These are phyloP conservation scores for Boleophthalmus pectinirostris DNA, from an alignment of 2,113 vertebrate species.

Conservation along the genomic window DNA sequence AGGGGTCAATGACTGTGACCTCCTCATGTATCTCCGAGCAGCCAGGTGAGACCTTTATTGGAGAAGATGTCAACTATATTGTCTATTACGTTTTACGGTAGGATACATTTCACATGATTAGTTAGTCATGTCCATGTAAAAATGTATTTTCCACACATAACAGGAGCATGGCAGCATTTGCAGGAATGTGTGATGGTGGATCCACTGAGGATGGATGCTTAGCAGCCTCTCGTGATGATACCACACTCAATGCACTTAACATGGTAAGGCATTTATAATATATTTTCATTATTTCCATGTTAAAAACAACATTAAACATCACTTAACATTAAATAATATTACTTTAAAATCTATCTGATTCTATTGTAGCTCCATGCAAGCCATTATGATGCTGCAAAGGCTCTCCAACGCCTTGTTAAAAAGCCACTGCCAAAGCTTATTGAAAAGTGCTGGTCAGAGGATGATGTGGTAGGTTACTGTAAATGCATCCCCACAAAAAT, in stretches of 20 bases:
- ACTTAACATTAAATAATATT: no score
- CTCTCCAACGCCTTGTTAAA: slow-evolving; percentile 97
- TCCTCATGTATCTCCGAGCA: slow-evolving; percentile 97
- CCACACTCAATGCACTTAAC: slow-evolving; percentile 96
- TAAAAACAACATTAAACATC: background rate
- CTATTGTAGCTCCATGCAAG: slow-evolving; percentile 90
- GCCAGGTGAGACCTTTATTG: slow-evolving; percentile 83
- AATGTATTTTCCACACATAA: slow-evolving; percentile 10
- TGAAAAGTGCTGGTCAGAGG: slow-evolving; percentile 98
- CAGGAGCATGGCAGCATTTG: slow-evolving; percentile 99
- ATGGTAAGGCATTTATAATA: slow-evolving; percentile 79
- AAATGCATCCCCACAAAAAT: slow-evolving; percentile 2
- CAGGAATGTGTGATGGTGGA: slow-evolving; percentile 98
- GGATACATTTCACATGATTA: background rate
- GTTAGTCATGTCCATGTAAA: background rate
- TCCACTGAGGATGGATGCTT: slow-evolving; percentile 97
- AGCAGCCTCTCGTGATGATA: slow-evolving; percentile 95
- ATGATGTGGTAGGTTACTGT: slow-evolving; percentile 88
- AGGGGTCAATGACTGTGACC: slow-evolving; percentile 96
- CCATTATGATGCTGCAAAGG: slow-evolving; percentile 95
- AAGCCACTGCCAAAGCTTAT: slow-evolving; percentile 97
- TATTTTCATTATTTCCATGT: background rate
- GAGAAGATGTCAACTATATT: background rate
- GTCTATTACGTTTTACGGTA: background rate
- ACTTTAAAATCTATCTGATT: background rate